These are phyloP conservation scores for Monomorium pharaonis DNA, from an alignment of 1,140 invertebrate species.

Conservation along the genomic window DNA sequence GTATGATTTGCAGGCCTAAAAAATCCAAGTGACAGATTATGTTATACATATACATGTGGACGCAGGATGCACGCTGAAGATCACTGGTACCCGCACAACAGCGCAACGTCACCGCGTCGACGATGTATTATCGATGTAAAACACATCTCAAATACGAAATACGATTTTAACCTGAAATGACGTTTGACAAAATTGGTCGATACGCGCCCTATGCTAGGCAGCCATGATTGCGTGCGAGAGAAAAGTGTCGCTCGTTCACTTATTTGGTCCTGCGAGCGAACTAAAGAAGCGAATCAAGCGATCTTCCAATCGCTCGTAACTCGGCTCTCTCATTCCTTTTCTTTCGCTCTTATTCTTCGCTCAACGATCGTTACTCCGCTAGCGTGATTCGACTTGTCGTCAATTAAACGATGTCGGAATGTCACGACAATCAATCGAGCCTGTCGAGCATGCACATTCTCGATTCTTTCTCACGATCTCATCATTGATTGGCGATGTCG, in stretches of 20 bases:
- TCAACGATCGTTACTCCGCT: background rate
- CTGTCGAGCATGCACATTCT: background rate
- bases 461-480: background rate
- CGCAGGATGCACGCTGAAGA: background rate
- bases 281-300: background rate
- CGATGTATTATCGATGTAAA: constrained; percentile 33
- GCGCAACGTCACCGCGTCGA: background rate
- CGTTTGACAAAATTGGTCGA: constrained; percentile 79
- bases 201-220: constrained; percentile 80
- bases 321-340: background rate
- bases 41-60: background rate
- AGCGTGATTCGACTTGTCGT: background rate
- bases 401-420: background rate
- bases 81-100: background rate
- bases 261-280: constrained; percentile 13
- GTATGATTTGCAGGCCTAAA: constrained; percentile 80
- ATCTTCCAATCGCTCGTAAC: constrained; percentile 5
- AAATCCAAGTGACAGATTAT: constrained; percentile 67
- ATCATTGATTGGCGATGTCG: background rate
- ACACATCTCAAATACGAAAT: constrained; percentile 37
- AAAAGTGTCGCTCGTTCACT: constrained; percentile 75
- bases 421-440: constrained; percentile 7
- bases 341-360: background rate
- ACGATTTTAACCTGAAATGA: constrained; percentile 64
- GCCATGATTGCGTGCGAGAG: constrained; percentile 82